Percentiles rank a stretch among this genome's conserved stretches.
Conservation (phyloP, 2,797 vertebrate species). For the Vireo griseus region DNA sequence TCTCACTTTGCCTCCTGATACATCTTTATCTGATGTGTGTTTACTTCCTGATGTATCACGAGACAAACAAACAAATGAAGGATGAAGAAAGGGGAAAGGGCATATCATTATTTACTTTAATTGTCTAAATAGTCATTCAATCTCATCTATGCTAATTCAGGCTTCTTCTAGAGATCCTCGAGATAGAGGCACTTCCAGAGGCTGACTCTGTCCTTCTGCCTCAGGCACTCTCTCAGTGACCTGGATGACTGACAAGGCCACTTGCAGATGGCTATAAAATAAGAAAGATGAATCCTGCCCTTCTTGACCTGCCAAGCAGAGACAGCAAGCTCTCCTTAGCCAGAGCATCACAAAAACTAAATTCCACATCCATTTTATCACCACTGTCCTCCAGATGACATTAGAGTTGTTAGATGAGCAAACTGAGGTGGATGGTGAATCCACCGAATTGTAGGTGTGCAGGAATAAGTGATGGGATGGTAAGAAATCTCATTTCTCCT, state of each 20-base stretch:
- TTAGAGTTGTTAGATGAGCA: neutral
- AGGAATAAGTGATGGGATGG: neutral
- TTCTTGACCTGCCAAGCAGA: neutral
- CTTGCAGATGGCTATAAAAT: neutral
- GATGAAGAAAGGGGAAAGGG: neutral
- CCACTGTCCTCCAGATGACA: neutral
- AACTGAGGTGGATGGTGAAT: neutral
- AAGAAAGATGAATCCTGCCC: neutral
- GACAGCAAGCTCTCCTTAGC: neutral
- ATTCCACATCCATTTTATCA: neutral
- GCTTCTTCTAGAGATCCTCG: neutral
- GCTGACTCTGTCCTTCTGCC: neutral
- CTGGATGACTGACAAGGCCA: neutral
- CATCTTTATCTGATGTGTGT: neutral
- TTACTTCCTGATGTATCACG: neutral
- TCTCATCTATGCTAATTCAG: neutral
- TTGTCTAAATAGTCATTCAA: neutral
- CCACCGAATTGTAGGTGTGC: rapidly evolving
- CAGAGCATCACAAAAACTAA: neutral
- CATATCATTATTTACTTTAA: neutral
- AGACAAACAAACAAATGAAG: neutral
- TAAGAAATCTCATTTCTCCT: neutral
- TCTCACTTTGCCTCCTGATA: neutral
- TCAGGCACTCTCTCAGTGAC: neutral
- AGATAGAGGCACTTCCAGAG: neutral